These are phyloP conservation scores for Saturnia japonica DNA, from an alignment of 2,888 invertebrate species.

Conservation along the genomic window DNA sequence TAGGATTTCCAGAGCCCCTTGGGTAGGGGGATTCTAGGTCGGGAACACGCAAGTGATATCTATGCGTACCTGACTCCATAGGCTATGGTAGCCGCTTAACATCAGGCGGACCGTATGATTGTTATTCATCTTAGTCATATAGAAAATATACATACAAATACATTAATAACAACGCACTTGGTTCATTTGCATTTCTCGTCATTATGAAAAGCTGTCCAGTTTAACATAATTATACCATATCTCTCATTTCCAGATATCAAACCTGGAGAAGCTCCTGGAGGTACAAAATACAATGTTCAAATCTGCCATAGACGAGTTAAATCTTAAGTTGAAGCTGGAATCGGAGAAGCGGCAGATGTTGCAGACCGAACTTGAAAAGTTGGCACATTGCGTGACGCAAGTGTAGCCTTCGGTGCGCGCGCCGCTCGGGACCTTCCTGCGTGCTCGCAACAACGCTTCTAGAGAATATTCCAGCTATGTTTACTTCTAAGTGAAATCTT, in stretches of 20 bases:
- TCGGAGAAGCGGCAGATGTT: conserved; percentile 83
- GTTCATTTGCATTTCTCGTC: no score
- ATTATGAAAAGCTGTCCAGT: not conserved
- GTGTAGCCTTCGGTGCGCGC: conserved; percentile 72
- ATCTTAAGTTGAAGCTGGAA: conserved; percentile 83
- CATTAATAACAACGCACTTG: no score
- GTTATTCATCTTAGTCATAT: no score
- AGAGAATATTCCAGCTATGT: conserved; percentile 50
- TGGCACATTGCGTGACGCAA: conserved; percentile 87
- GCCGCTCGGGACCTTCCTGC: conserved; percentile 33
- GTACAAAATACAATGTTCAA: conserved; percentile 82
- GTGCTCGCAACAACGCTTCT: conserved; percentile 31
- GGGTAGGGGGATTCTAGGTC: no score
- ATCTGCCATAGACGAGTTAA: conserved; percentile 84
- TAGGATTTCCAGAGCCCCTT: no score
- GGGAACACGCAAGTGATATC: no score
- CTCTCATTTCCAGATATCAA: conserved; percentile 68
- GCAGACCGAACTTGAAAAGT: conserved; percentile 86
- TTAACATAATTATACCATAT: not conserved
- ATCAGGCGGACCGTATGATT: no score
- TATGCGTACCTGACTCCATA: no score
- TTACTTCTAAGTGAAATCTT: conserved; percentile 37
- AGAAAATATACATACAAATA: no score
- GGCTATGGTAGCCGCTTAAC: no score
- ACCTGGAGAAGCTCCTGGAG: conserved; percentile 82